Percentiles rank a stretch among this genome's conserved stretches.
phyloP scores from a whole-genome alignment of 2,888 invertebrate genomes.

The Alcis repandata region DNA sequence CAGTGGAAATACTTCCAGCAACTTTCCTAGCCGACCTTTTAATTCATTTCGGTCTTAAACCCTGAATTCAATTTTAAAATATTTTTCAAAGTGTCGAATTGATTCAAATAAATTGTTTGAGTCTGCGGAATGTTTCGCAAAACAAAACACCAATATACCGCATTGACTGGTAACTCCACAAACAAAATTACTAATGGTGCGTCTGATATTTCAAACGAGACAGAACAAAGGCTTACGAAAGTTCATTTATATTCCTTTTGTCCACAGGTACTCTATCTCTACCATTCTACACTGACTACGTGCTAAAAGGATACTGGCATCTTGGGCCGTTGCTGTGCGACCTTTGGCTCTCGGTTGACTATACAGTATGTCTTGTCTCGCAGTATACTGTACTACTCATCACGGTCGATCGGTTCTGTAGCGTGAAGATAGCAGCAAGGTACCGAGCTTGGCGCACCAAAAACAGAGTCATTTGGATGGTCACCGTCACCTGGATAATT shows the following conservation, averaged over 20 bases:
- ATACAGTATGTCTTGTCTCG: slow-evolving; percentile 99
- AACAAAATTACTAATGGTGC: slow-evolving; percentile 40
- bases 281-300: slow-evolving; percentile 99
- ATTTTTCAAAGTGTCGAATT: neutral
- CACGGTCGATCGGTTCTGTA: slow-evolving; percentile 99
- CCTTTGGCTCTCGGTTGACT: slow-evolving; percentile 99
- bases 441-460: slow-evolving; percentile 99
- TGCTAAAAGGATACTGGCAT: slow-evolving; percentile 98
- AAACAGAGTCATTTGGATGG: slow-evolving; percentile 97
- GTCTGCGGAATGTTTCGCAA: neutral
- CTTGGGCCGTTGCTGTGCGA: slow-evolving; percentile 98
- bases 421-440: slow-evolving; percentile 98
- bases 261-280: slow-evolving; percentile 96
- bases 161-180: slow-evolving; percentile 34
- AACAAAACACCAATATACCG: slow-evolving; percentile 24
- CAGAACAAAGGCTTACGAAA: slow-evolving; percentile 40
- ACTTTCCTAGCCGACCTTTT: too few species aligned
- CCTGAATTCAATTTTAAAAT: too few species aligned
- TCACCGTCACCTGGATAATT: slow-evolving; percentile 98
- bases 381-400: slow-evolving; percentile 99
- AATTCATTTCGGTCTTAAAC: too few species aligned
- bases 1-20: too few species aligned
- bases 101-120: slow-evolving; percentile 14
- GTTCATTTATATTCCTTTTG: slow-evolving; percentile 56
- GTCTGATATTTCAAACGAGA: slow-evolving; percentile 36